phyloP scores from a whole-genome alignment of 2,888 invertebrate species.

The Myopa tessellatipennis region DNA sequence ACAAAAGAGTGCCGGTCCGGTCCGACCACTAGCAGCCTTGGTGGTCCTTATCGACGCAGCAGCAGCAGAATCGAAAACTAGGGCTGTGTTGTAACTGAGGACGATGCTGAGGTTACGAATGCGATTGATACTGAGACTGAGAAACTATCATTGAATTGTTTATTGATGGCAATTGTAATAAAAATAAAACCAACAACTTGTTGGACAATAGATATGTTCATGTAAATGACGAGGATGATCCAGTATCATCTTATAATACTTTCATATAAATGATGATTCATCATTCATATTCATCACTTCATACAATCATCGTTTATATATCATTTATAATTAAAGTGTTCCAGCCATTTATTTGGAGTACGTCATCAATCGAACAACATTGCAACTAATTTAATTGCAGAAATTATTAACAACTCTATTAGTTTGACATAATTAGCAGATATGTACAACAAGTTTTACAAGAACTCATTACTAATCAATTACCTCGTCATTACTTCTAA shows the following conservation, averaged over 20 bases:
- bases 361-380: background rate
- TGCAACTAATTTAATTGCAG: background rate
- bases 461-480: constrained; percentile 27
- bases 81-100: background rate
- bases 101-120: background rate
- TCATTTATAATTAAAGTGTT: no score
- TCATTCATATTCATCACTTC: no score
- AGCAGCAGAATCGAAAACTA: constrained; percentile 5
- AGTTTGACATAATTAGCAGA: constrained; percentile 17
- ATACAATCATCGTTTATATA: background rate
- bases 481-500: constrained; percentile 19
- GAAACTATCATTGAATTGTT: constrained; percentile 19
- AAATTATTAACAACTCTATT: constrained; percentile 17
- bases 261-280: no score
- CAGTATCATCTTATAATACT: no score
- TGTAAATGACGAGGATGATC: constrained; percentile 10
- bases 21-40: background rate
- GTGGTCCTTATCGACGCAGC: constrained; percentile 22
- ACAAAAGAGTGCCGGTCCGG: background rate
- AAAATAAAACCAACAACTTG: constrained; percentile 21
- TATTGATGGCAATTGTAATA: constrained; percentile 36
- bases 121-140: background rate
- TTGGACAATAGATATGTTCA: background rate
- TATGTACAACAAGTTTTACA: background rate
- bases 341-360: no score